Evolutionary conservation across 2,797 vertebrate species (phyloP).

Genomic region (Danionella dracula): DNA sequence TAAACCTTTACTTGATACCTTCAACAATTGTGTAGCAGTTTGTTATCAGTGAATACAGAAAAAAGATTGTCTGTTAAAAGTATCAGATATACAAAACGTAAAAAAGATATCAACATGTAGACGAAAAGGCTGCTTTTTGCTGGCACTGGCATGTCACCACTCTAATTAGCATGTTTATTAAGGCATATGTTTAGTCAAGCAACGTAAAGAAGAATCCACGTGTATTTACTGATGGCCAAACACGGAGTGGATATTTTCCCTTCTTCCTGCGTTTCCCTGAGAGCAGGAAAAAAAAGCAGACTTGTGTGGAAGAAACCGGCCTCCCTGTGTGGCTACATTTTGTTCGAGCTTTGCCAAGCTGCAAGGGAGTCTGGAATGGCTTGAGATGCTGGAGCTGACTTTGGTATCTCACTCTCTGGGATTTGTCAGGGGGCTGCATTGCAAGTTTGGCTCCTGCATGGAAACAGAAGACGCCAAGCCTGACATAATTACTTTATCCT

Average conservation of each 20-base stretch:
- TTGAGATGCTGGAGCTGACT: conserved; percentile 34
- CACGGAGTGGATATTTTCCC: not conserved
- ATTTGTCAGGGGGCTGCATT: conserved; percentile 41
- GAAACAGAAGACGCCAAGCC: conserved; percentile 51
- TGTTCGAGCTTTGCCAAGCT: conserved; percentile 34
- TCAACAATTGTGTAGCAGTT: not conserved
- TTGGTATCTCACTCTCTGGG: conserved; percentile 48
- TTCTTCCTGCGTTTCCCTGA: conserved; percentile 4
- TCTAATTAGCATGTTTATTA: not conserved
- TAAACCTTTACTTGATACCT: not conserved
- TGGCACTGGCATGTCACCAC: not conserved
- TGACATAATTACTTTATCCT: conserved; percentile 62
- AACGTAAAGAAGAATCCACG: not conserved
- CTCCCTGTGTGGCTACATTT: conserved; percentile 24
- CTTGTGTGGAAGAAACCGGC: conserved; percentile 29
- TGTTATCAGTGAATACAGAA: not conserved
- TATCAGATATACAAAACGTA: too few relatives aligned
- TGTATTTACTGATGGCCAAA: not conserved
- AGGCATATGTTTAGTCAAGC: not conserved
- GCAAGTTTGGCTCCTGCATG: conserved; percentile 44
- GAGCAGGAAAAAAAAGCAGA: conserved; percentile 32
- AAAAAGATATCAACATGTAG: too few relatives aligned
- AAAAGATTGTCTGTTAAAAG: not conserved
- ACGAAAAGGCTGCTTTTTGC: conserved; percentile 1
- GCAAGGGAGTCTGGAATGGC: conserved; percentile 35